These are phyloP conservation scores for Cathartes aura DNA, from an alignment of 2,113 vertebrate species.

Conservation along the genomic window DNA sequence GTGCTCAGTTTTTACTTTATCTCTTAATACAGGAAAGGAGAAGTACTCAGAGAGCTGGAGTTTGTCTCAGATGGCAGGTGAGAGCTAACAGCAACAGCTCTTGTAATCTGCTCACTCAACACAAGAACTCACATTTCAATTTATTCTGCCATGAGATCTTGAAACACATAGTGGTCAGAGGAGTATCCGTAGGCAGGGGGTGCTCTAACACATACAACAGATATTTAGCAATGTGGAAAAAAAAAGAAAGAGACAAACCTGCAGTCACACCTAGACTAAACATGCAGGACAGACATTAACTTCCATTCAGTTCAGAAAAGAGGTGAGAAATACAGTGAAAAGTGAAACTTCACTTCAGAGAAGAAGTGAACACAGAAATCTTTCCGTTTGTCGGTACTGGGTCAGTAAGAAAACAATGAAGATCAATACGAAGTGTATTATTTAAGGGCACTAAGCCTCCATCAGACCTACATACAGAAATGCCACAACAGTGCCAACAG, in stretches of 20 bases:
- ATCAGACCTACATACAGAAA: not conserved
- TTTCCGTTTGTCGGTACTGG: not conserved
- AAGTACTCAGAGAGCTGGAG: not conserved
- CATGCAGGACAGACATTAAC: not conserved
- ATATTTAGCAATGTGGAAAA: not conserved
- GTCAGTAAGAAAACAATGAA: not conserved
- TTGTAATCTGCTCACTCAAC: not conserved
- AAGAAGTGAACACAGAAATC: not conserved
- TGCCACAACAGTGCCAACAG: not conserved
- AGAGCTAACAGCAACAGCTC: not conserved
- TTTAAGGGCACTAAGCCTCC: not conserved
- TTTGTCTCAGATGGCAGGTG: not conserved
- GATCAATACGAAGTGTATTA: not conserved
- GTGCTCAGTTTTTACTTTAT: not conserved
- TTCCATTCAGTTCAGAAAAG: not conserved
- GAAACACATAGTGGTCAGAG: not conserved
- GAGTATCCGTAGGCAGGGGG: not conserved
- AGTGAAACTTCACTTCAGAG: not conserved
- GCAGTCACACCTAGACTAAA: not conserved
- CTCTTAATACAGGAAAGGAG: not conserved
- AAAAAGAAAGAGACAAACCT: not conserved
- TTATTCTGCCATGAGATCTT: not conserved
- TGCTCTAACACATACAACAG: not conserved
- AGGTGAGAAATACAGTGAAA: not conserved
- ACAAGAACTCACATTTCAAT: conserved; percentile 6